Base-by-base conservation (phyloP, 2,797 vertebrate species). In the Channallabes apus region DNA sequence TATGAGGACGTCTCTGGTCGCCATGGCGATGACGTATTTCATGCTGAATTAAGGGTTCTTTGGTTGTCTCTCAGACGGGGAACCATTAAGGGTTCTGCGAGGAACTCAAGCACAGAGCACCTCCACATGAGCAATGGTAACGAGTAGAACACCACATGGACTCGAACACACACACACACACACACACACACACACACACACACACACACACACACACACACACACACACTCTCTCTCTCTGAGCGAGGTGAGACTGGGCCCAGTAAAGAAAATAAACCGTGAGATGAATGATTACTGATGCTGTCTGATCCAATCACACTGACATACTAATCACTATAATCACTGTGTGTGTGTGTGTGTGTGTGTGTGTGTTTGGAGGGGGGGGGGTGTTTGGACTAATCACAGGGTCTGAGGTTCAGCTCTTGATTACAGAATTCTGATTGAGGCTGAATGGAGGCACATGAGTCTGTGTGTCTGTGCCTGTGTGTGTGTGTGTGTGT, bases 401-500 rank as follows among this genome's bases (percentile, higher is more conserved):
- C 86, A 89, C 79, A 51, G 87, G 85, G 89, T 92, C 89, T 89
- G 88, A 87, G 73, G 85, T 87, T 82, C 84, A 46, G 77, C 38
- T 78, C 22, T n/a, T 82, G 90, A 95, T 93, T 94, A 94, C 91
- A 93, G 92, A 88, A 90, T 91, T 90, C 90, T 94, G 93, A 95
- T 95, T 95, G 92, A 91, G 88, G 69, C 90, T 95, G 95, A 95
- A 93, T 94, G 89, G 85, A 92, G 91, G 88, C 95, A 96, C 92
- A 94, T 96, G 94, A 93, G 90, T 86, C 61, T 88, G 18, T 91
- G 88, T 35, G n/a, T n/a, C n/a, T n/a, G n/a, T n/a, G n/a, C n/a
- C n/a, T 82, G 73, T 82, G 59, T 77, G n/a, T 29, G 29, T 58
- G 41, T n/a, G 58, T 32, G 38, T 46, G 90, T 88, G 90, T 88